phyloP scores from a whole-genome alignment of 2,113 vertebrate species.

The Brachyhypopomus occidentalis region DNA sequence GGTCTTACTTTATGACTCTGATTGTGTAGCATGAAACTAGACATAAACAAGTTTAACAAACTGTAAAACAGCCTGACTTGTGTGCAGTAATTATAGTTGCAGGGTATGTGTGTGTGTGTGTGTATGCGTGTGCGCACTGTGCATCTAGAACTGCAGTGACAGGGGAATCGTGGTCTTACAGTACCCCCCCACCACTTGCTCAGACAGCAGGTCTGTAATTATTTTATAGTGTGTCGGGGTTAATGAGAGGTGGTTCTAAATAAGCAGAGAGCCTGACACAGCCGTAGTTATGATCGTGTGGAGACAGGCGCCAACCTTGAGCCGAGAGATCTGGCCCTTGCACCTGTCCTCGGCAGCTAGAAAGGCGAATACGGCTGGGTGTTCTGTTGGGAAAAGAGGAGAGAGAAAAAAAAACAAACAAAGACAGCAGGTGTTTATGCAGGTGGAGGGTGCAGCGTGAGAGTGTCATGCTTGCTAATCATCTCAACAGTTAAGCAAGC shows the following conservation, averaged over 20 bases:
- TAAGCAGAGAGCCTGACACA: conserved; percentile 57
- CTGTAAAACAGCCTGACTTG: background rate
- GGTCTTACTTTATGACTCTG: background rate
- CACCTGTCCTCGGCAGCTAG: conserved; percentile 79
- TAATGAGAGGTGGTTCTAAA: conserved; percentile 70
- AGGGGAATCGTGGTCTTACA: background rate
- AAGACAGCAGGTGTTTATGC: conserved; percentile 69
- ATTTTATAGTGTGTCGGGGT: conserved; percentile 65
- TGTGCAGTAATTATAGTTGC: background rate
- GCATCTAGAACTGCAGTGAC: background rate
- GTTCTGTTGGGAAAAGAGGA: conserved; percentile 77
- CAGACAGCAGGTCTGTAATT: conserved; percentile 42
- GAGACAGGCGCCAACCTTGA: conserved; percentile 70
- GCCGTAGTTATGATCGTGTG: conserved; percentile 15
- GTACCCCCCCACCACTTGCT: conserved; percentile 25
- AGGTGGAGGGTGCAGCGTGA: too few species aligned
- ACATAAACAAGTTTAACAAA: background rate
- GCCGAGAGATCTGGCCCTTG: conserved; percentile 77
- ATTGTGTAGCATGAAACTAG: background rate
- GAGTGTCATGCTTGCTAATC: background rate
- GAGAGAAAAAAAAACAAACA: conserved; percentile 70
- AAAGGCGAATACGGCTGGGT: conserved; percentile 83
- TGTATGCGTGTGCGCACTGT: conserved; percentile 14
- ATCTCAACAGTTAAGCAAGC: background rate
- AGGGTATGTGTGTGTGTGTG: background rate